Conservation (phyloP, 1,140 invertebrate species). For the Ips typographus region DNA sequence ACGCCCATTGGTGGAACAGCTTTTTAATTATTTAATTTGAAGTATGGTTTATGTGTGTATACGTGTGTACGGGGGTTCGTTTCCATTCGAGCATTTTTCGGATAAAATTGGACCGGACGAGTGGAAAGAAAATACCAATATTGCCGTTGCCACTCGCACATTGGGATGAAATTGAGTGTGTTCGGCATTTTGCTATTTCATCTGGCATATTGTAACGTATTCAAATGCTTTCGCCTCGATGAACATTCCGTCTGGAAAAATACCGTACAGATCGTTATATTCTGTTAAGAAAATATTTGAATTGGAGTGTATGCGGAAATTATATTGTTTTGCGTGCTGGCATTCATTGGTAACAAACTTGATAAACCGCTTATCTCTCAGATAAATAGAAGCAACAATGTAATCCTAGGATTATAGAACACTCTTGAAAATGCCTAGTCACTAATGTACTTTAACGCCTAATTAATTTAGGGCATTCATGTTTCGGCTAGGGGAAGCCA, state of each 20-base stretch:
- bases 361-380: conserved; percentile 1
- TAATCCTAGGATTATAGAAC: conserved; percentile 3
- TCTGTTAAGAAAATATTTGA: conserved; percentile 23
- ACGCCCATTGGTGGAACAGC: not conserved
- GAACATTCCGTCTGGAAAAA: conserved; percentile 27
- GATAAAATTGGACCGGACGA: conserved; percentile 2
- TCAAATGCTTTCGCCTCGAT: conserved; percentile 26
- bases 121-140: conserved; percentile 19
- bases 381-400: conserved; percentile 18
- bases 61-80: not conserved
- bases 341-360: not conserved
- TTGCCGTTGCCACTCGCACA: conserved; percentile 22
- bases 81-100: not conserved
- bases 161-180: conserved; percentile 30
- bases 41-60: conserved; percentile 3
- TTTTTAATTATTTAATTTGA: conserved; percentile 9
- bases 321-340: not conserved
- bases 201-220: conserved; percentile 32
- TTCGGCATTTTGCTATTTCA: conserved; percentile 26
- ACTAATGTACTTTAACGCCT: conserved; percentile 31
- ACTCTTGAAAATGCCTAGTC: conserved; percentile 21
- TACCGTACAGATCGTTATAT: conserved; percentile 19
- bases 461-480: conserved; percentile 21
- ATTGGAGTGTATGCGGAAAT: not conserved
- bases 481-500: conserved; percentile 5